Evolutionary conservation across 2,797 vertebrate genomes (phyloP).

Genomic region (Fistularia tabacaria): DNA sequence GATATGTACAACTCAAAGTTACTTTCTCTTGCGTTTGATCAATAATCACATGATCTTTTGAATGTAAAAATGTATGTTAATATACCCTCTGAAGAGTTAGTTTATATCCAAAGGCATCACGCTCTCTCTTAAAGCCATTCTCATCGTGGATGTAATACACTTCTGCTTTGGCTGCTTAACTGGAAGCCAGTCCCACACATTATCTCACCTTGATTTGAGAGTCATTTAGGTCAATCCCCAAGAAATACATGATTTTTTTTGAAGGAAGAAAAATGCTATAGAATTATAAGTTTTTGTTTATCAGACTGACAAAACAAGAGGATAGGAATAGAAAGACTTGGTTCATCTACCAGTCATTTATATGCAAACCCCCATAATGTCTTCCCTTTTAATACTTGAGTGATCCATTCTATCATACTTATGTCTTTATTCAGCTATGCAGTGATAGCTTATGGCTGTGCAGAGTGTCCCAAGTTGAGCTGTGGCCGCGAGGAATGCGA

Average conservation of each 20-base stretch:
- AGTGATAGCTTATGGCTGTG: slow-evolving; percentile 85
- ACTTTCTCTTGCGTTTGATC: slow-evolving; percentile 19
- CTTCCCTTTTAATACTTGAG: not conserved
- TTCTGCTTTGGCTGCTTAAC: too few relatives aligned
- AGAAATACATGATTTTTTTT: not conserved
- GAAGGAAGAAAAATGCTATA: slow-evolving; percentile 5
- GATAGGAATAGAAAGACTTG: not conserved
- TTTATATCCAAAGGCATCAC: slow-evolving; percentile 3
- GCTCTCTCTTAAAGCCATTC: not conserved
- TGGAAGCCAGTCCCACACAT: too few relatives aligned
- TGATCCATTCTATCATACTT: not conserved
- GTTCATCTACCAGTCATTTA: too few relatives aligned
- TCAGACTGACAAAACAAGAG: not conserved
- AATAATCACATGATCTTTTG: slow-evolving; percentile 14
- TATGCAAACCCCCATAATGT: not conserved
- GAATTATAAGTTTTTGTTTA: too few relatives aligned
- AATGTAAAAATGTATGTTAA: slow-evolving; percentile 17
- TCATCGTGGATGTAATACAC: too few relatives aligned
- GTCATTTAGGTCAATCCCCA: too few relatives aligned
- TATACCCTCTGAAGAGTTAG: slow-evolving; percentile 7
- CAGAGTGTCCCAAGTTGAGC: slow-evolving; percentile 83
- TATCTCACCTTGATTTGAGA: too few relatives aligned
- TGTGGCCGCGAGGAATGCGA: slow-evolving; percentile 82
- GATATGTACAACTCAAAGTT: slow-evolving; percentile 1
- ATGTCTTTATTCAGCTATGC: slow-evolving; percentile 73